Evolutionary conservation across 2,888 invertebrate species (phyloP).

Genomic region (Lumbricus terrestris): DNA sequence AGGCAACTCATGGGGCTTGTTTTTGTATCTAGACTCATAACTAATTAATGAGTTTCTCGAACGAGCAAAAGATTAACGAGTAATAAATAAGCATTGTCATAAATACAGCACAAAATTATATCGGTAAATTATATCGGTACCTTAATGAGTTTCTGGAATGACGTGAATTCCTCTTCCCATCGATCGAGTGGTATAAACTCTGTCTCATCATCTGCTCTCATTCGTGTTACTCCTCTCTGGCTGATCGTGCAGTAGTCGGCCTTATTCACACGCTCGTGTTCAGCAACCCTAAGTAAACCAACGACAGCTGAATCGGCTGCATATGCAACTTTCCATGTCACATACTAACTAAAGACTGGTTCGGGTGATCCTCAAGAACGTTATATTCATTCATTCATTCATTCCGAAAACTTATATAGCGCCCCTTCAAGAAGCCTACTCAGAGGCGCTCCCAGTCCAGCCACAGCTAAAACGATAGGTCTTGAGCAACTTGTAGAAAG

Average conservation of each 20-base stretch:
- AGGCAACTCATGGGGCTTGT: too few species aligned
- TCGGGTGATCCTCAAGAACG: too few species aligned
- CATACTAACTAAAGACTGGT: neutral
- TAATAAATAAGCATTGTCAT: neutral
- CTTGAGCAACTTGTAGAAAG: too few species aligned
- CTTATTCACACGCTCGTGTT: conserved; percentile 71
- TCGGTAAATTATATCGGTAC: conserved; percentile 61
- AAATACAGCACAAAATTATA: neutral
- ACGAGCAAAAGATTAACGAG: neutral
- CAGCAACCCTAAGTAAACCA: conserved; percentile 55
- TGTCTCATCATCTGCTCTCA: conserved; percentile 67
- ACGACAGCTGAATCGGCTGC: neutral
- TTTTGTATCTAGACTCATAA: too few species aligned
- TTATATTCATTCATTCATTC: too few species aligned
- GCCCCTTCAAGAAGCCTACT: too few species aligned
- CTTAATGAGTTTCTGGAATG: conserved; percentile 74
- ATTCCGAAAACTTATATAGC: too few species aligned
- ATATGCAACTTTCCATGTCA: neutral
- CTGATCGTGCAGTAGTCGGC: conserved; percentile 79
- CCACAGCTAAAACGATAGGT: too few species aligned
- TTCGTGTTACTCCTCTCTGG: conserved; percentile 76
- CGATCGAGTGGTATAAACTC: conserved; percentile 74
- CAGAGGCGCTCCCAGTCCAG: too few species aligned
- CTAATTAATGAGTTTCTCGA: too few species aligned
- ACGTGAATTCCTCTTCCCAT: conserved; percentile 82